phyloP scores from a whole-genome alignment of 2,888 invertebrate species.

The Eupelmus urozonus region DNA sequence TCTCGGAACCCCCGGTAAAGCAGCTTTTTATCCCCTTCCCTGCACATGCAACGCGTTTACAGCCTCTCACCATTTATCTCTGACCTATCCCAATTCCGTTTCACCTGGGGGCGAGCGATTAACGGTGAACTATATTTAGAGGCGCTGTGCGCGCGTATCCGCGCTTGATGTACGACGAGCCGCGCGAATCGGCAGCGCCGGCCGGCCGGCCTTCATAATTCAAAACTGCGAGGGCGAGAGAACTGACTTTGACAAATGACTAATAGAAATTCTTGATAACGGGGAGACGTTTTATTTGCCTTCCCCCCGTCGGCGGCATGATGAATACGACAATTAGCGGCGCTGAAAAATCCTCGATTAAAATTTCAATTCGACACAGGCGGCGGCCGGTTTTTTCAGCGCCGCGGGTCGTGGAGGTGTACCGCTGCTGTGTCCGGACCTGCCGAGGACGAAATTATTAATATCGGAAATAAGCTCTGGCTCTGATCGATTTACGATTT shows the following conservation, averaged over 20 bases:
- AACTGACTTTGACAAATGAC: conserved; percentile 49
- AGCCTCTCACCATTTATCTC: conserved; percentile 37
- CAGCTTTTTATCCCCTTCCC: conserved; percentile 4
- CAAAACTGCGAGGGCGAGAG: conserved; percentile 8
- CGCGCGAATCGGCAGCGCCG: conserved; percentile 34
- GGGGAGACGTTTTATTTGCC: conserved; percentile 40
- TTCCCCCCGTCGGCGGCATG: not conserved
- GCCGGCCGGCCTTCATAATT: conserved; percentile 46
- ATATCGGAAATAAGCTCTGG: not conserved
- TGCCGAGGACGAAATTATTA: conserved; percentile 15
- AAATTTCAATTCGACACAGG: conserved; percentile 45
- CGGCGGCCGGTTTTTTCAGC: not conserved
- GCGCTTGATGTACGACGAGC: not conserved
- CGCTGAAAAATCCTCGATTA: conserved; percentile 49
- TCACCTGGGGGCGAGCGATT: conserved; percentile 51
- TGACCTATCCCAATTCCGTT: conserved; percentile 56
- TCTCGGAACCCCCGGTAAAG: no score
- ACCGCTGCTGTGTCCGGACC: not conserved
- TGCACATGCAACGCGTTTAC: not conserved
- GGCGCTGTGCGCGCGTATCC: not conserved
- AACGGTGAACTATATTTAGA: conserved; percentile 57
- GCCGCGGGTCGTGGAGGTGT: not conserved
- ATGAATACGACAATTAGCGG: conserved; percentile 48
- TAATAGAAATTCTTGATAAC: conserved; percentile 41
- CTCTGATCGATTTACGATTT: conserved; percentile 44